Evolutionary conservation across 2,113 vertebrate species (phyloP), one percentile per base, ranked within the genome.

Genomic region (Orcinus orca): DNA sequence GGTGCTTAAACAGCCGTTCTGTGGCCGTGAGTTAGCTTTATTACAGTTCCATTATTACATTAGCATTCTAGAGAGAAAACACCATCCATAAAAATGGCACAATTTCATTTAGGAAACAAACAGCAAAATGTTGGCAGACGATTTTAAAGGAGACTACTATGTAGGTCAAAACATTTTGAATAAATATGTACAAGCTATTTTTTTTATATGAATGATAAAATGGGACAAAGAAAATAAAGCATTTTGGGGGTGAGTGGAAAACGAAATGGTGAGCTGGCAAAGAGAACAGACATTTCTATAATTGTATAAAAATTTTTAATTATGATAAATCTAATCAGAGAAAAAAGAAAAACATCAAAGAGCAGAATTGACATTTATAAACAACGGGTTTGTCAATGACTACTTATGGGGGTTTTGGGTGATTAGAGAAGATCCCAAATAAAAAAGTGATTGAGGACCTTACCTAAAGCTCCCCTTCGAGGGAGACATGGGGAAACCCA

Each of bases 1-100:
- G 88, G 23, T 87, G 70, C 63, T 97, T 96, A 89, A 97, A 60
- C 38, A 41, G 74, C 58, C 92, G 63, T 93, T 81, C 38, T 79
- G 53, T 83, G 70, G 41, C 50, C 77, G 41, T 86, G 62, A 96
- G 76, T 96, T 81, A 93, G 70, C 17, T 92, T 97, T 93, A 90
- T 90, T 90, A 47, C 13, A 17, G 17, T 71, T 92, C 68, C 63
- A 36, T 90, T 58, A 58, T n/a, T 88, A 44, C 6, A 82, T 93
- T 95, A 90, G 47, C 50, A 81, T 93, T 95, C 29, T 74, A 80
- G 44, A 36, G 85, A 87, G 76, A 79, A 85, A 95, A 97, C 6
- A 86, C 8, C 73, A 47, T 83, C 63, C 33, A 93, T 65, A 96
- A 95, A 95, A 88, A 81, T 36, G 89, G 53, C 80, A 97, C 17